Evolutionary conservation across 2,113 vertebrate genomes (phyloP), one percentile per base, ranked within the genome.

Genomic region (Cygnus buccinator): DNA sequence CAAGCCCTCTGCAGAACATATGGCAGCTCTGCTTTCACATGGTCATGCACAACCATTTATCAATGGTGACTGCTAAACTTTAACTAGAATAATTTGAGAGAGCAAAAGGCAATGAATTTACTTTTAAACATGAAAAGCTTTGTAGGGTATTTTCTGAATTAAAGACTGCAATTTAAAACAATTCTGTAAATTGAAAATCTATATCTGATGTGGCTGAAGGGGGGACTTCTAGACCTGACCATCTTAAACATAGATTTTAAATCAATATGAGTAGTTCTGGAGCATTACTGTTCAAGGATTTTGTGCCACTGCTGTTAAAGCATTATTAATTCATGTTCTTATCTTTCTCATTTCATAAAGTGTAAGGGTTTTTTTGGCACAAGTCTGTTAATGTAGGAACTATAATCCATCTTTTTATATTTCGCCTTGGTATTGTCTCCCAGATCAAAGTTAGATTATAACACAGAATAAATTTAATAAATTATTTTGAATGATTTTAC

Each of bases 291-390:
- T 79, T 91, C 90, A 95, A 93, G 90, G 95, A 95, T 96, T 96
- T 96, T 96, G 88, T 97, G 93, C 85, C 90, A 97, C 74, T 6
- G 10, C 72, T 94, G 93, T 93, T 91, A 93, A 94, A 93, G 71
- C 41, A 90, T 94, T 95, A 97, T 97, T 97, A 97, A 97, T 97
- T 94, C 90, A 93, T 75, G 81, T 70, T 83, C 94, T 96, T 97
- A 96, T 94, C 89, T 91, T 95, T 95, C 76, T 83, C 72, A 83
- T 94, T 94, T 97, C 95, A 95, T 95, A 84, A 94, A 96, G 71
- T 61, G 26, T 70, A 94, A 3, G 9, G 20, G 21, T 0, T 10
- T 5, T 68, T 75, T 93, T 62, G 21, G 58, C 79, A 68, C 72
- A 89, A 95, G 84, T 91, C 90, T 95, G 85, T 96, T 95, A 92